These are phyloP conservation scores for Meghimatium bilineatum DNA, from an alignment of 2,888 invertebrate genomes.

Conservation along the genomic window DNA sequence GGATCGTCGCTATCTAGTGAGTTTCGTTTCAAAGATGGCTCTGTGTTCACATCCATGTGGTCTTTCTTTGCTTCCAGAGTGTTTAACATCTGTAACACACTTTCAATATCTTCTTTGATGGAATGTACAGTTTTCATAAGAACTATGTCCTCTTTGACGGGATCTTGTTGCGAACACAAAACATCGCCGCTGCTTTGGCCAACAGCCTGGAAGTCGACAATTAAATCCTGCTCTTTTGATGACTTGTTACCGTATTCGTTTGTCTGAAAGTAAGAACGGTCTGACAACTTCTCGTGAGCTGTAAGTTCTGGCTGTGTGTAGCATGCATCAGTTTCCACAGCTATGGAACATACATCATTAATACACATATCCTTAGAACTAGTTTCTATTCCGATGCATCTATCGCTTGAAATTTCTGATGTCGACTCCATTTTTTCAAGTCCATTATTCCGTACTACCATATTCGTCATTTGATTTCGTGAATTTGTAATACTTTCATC, in stretches of 20 bases:
- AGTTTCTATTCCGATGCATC: too few relatives aligned
- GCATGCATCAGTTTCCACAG: too few relatives aligned
- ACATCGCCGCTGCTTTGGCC: too few relatives aligned
- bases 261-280: too few relatives aligned
- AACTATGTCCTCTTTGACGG: neutral
- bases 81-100: neutral
- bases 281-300: neutral
- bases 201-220: neutral
- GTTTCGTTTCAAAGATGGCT: neutral
- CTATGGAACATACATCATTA: too few relatives aligned
- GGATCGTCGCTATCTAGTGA: neutral
- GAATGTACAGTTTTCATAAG: neutral
- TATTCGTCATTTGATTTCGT: too few relatives aligned
- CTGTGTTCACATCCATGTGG: neutral
- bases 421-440: too few relatives aligned
- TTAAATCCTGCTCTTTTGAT: too few relatives aligned
- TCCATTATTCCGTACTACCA: too few relatives aligned
- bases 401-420: too few relatives aligned
- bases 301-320: neutral
- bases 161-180: neutral
- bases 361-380: too few relatives aligned
- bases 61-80: neutral
- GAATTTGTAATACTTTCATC: too few relatives aligned
- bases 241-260: neutral
- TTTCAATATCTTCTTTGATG: slow-evolving; percentile 18